Percentiles rank a stretch among this genome's conserved stretches.
Evolutionary conservation across 2,888 invertebrate genomes (phyloP).

Genomic region (Heliconius erato): DNA sequence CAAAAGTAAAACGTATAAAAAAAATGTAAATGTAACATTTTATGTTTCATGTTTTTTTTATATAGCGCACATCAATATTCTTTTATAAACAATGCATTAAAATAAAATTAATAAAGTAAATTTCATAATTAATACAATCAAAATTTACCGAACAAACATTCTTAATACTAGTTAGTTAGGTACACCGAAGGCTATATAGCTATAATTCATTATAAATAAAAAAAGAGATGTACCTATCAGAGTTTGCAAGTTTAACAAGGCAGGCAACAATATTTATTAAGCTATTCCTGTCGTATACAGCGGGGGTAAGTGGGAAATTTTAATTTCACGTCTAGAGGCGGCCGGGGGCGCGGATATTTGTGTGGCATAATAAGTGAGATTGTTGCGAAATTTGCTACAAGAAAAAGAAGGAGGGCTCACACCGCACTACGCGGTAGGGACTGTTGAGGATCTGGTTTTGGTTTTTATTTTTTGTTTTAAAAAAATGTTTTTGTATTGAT

Average conservation of each 20-base stretch:
- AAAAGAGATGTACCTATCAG: slow-evolving; percentile 17
- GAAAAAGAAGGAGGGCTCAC: slow-evolving; percentile 85
- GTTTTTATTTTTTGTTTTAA: background rate
- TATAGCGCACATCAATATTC: too few relatives aligned
- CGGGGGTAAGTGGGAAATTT: slow-evolving; percentile 84
- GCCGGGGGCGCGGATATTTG: slow-evolving; percentile 83
- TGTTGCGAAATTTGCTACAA: slow-evolving; percentile 86
- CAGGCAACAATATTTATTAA: slow-evolving; percentile 81
- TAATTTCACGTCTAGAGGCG: slow-evolving; percentile 84
- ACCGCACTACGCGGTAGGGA: slow-evolving; percentile 58
- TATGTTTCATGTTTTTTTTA: too few relatives aligned
- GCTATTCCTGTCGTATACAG: slow-evolving; percentile 77
- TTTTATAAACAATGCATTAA: background rate
- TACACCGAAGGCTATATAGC: background rate
- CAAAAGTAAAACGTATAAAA: too few relatives aligned
- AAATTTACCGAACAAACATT: background rate
- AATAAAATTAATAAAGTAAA: slow-evolving; percentile 8
- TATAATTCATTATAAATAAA: slow-evolving; percentile 10
- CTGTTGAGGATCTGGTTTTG: slow-evolving; percentile 61
- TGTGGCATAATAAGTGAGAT: slow-evolving; percentile 87
- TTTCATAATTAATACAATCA: background rate
- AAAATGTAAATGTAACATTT: background rate
- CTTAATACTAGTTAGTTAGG: background rate
- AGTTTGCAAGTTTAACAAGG: slow-evolving; percentile 53
- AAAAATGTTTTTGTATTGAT: background rate